Evolutionary conservation across 2,888 invertebrate species (phyloP).

Genomic region (Drosophila longiperda): DNA sequence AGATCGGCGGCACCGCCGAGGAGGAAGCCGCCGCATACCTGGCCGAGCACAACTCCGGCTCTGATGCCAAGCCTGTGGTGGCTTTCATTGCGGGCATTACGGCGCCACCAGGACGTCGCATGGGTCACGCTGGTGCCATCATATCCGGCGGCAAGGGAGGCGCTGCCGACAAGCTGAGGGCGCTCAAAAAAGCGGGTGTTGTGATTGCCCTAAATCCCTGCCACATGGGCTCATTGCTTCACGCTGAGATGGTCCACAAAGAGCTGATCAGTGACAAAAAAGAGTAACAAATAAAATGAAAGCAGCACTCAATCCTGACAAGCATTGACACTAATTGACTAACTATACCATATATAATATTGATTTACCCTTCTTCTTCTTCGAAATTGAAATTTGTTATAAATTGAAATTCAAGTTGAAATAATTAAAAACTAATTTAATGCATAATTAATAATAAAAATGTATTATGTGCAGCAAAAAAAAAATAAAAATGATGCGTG

Average conservation of each 20-base stretch:
- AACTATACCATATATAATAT: no score
- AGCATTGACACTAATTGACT: neutral
- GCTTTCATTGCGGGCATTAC: slow-evolving; percentile 99
- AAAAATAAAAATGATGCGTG: no score
- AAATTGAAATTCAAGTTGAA: neutral
- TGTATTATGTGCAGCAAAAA: no score
- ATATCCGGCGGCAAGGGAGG: slow-evolving; percentile 99
- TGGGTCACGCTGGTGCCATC: slow-evolving; percentile 99
- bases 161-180: slow-evolving; percentile 98
- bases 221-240: slow-evolving; percentile 93
- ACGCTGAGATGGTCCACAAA: slow-evolving; percentile 93
- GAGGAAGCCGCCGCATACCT: slow-evolving; percentile 97
- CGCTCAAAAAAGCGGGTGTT: slow-evolving; percentile 95
- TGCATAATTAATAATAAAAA: no score
- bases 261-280: slow-evolving; percentile 84
- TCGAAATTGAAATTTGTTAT: neutral
- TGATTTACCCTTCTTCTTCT: no score
- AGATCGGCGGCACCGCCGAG: slow-evolving; percentile 99
- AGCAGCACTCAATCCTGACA: neutral
- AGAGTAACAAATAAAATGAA: neutral
- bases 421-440: neutral
- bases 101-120: slow-evolving; percentile 98
- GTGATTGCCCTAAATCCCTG: slow-evolving; percentile 96
- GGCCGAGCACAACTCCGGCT: slow-evolving; percentile 91
- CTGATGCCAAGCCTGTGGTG: slow-evolving; percentile 97